Evolutionary conservation across 2,888 invertebrate species (phyloP), one percentile per base, ranked within the genome.

Genomic region (Gymnocheta viridis): DNA sequence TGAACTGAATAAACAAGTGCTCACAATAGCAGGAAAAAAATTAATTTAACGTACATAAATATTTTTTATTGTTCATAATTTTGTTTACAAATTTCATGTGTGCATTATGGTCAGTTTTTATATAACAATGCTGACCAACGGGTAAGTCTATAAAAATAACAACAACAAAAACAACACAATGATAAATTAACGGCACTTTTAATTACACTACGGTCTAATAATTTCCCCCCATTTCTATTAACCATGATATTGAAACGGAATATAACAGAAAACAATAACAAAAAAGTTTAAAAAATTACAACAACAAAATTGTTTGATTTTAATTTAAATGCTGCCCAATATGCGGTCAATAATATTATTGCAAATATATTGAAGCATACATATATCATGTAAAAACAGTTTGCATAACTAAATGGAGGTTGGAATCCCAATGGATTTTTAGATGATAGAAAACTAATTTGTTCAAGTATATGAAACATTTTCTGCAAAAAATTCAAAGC

Each of bases 121-220:
- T n/a, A 17, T 6, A 44, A 64, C 19, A 72, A 64, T 35, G 35
- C 56, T 38, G 12, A 6, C 54, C 44, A 19, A 60, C 17, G 27
- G 0, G 10, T 54, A 17, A 47, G 58, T 32, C 0, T 54, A 41
- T 41, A 14, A 29, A 49, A 19, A 19, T 9, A 32, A 17, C 54
- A 60, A 47, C 47, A 56, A 29, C 19, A 62, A 51, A 17, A 62
- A 74, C 4, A 79, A 35, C 10, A 72, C 17, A 38, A 72, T 38
- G 27, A 49, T 69, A 67, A 81, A 47, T 70, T 82, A 81, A 69
- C 74, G 62, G 81, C 29, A 51, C 62, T 82, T 67, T 80, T 73
- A 80, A 73, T 67, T 47, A 62, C 60, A 76, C 67, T 47, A 76
- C 62, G 74, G 74, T 82, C 81, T 76, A 82, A 82, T 82, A 81